Evolutionary conservation across 2,797 vertebrate genomes (phyloP), one percentile per base, ranked within the genome.

Genomic region (Betta splendens): DNA sequence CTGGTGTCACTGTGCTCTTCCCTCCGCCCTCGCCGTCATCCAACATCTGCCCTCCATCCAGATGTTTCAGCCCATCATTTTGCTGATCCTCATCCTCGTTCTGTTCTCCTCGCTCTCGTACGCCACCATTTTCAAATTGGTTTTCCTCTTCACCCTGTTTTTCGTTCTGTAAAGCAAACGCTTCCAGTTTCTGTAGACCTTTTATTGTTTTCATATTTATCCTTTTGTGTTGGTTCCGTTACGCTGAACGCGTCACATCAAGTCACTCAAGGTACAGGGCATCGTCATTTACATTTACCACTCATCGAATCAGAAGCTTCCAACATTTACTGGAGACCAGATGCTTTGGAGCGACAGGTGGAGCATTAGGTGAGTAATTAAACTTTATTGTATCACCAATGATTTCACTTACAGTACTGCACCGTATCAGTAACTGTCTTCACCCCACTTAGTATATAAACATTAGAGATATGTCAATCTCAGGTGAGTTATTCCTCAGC

Each of bases 41-140:
- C 54, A 5, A 32, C 43, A n/a, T n/a, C n/a, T 9, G 15, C 44
- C 53, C 48, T 47, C 79, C 93, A 87, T 90, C 88, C 89, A 99
- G 97, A 98, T 99, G 97, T 99, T 99, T 92, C 98, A 99, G 92
- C 98, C 98, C 87, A 98, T 99, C 90, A 99, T 99, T 96, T 94
- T 99, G 89, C 94, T 99, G 89, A 99, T 99, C 88, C 98, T 99
- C 92, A 99, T 99, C 83, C 96, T 99, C 79, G 97, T 99, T 91
- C 93, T 99, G 91, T 99, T 99, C 91, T 99, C 98, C 70, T 99
- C 97, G 60, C 95, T 99, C 86, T 98, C 97, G 68, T 99, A 99
- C 84, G 94, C 96, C 87, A 99, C 98, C 82, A 98, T 99, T 92
- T 99, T 99, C 92, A 99, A 99, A 91, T 90, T 99, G 90, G 96